phyloP scores from a whole-genome alignment of 2,888 invertebrate species.

The Pocota personata region DNA sequence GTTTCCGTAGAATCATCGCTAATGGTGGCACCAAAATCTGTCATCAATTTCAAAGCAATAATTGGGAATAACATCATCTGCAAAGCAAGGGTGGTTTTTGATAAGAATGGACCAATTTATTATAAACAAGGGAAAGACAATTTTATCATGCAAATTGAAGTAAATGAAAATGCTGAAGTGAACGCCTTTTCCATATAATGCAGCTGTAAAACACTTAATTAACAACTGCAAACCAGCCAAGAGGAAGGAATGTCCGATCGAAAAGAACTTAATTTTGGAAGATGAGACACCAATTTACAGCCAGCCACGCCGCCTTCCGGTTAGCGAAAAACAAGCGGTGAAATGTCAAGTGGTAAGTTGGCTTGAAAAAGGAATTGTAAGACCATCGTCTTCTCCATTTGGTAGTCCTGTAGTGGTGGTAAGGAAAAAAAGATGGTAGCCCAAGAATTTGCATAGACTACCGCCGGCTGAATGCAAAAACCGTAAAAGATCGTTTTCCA shows the following conservation, averaged over 20 bases:
- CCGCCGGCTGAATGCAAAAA: slow-evolving; percentile 78
- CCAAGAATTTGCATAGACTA: slow-evolving; percentile 79
- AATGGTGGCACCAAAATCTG: slow-evolving; percentile 20
- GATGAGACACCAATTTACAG: slow-evolving; percentile 18
- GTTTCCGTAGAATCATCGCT: background rate
- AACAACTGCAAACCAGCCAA: slow-evolving; percentile 3
- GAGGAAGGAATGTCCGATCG: background rate
- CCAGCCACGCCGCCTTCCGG: slow-evolving; percentile 2
- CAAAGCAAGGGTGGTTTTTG: background rate
- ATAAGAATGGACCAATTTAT: slow-evolving; percentile 1
- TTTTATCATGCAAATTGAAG: slow-evolving; percentile 18
- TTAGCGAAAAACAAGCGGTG: slow-evolving; percentile 65
- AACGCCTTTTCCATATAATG: slow-evolving; percentile 10
- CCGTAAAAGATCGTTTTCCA: slow-evolving; percentile 77
- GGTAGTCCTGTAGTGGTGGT: slow-evolving; percentile 74
- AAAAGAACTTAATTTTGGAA: background rate
- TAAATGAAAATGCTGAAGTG: background rate
- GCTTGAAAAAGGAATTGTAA: slow-evolving; percentile 76
- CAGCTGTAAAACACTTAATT: background rate
- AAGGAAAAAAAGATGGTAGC: slow-evolving; percentile 60
- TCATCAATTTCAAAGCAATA: slow-evolving; percentile 33
- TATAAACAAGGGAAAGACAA: background rate
- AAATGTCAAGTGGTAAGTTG: slow-evolving; percentile 76
- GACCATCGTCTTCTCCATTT: slow-evolving; percentile 76
- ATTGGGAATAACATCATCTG: slow-evolving; percentile 45